Evolutionary conservation across 2,888 invertebrate species (phyloP).

Genomic region (Drosophila mulleri): DNA sequence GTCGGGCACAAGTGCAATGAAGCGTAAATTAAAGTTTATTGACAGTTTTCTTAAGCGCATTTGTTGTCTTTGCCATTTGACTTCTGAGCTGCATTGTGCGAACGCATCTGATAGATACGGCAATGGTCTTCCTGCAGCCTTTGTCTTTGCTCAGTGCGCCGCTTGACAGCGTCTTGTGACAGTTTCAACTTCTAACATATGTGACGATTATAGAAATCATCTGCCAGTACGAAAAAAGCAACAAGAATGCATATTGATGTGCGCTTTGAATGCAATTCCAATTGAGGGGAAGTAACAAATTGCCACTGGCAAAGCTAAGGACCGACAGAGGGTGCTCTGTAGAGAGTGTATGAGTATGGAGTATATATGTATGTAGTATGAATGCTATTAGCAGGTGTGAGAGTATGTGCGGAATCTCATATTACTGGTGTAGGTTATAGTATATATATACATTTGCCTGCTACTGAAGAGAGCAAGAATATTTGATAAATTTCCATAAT

Average conservation of each 20-base stretch:
- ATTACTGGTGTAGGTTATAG: not conserved
- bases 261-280: conserved; percentile 27
- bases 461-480: not conserved
- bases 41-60: conserved; percentile 76
- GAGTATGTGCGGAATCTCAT: not conserved
- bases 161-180: conserved; percentile 7
- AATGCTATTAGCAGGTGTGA: not conserved
- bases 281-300: conserved; percentile 24
- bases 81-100: conserved; percentile 47
- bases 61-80: conserved; percentile 60
- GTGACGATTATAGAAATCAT: conserved; percentile 33
- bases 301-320: not conserved
- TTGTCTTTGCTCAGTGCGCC: conserved; percentile 45
- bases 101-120: conserved; percentile 15
- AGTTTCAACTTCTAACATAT: conserved; percentile 29
- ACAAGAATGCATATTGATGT: conserved; percentile 1
- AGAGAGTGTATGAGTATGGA: too few relatives aligned
- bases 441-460: not conserved
- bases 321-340: not conserved
- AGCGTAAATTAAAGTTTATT: conserved; percentile 70
- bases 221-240: conserved; percentile 4
- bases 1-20: conserved; percentile 69
- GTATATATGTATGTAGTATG: not conserved
- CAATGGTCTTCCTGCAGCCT: conserved; percentile 11
- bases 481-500: not conserved